Percentiles rank a stretch among this genome's conserved stretches.
These are phyloP conservation scores for Acanthosepion pharaonis DNA, from an alignment of 2,888 invertebrate species.

Conservation along the genomic window DNA sequence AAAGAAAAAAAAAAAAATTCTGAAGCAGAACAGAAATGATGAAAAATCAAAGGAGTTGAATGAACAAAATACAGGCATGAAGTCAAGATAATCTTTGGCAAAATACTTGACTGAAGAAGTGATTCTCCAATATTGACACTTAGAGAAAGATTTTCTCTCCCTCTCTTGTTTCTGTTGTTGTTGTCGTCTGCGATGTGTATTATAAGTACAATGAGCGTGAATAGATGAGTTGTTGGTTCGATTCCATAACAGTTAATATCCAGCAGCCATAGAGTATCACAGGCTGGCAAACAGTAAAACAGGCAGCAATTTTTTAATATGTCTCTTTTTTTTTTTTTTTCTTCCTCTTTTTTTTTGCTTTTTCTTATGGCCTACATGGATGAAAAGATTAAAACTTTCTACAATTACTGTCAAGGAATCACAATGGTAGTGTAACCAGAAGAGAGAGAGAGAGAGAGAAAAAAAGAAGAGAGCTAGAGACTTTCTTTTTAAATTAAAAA, in stretches of 20 bases:
- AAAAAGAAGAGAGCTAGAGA: not conserved
- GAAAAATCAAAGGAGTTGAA: not conserved
- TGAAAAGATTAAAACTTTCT: not conserved
- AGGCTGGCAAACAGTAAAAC: not conserved
- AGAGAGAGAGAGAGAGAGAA: not conserved
- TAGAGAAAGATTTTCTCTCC: not conserved
- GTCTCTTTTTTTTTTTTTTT: not conserved
- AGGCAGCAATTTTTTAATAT: not conserved
- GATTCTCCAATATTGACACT: not conserved
- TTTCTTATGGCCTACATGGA: not conserved
- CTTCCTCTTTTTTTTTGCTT: not conserved
- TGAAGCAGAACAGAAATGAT: not conserved
- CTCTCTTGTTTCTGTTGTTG: not conserved
- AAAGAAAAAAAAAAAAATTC: not conserved
- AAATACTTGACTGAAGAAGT: slow-evolving; percentile 2
- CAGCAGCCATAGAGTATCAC: slow-evolving; percentile 21
- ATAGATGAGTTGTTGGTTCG: not conserved
- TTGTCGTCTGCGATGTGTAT: not conserved
- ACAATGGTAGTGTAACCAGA: not conserved
- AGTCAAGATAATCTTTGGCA: not conserved
- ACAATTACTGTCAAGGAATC: slow-evolving; percentile 21
- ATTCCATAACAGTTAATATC: slow-evolving; percentile 33
- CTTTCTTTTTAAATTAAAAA: not conserved
- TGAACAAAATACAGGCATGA: slow-evolving; percentile 1
- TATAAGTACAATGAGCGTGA: slow-evolving; percentile 11